Evolutionary conservation across 2,797 vertebrate genomes (phyloP).

Genomic region (Dromococcyx pavoninus): DNA sequence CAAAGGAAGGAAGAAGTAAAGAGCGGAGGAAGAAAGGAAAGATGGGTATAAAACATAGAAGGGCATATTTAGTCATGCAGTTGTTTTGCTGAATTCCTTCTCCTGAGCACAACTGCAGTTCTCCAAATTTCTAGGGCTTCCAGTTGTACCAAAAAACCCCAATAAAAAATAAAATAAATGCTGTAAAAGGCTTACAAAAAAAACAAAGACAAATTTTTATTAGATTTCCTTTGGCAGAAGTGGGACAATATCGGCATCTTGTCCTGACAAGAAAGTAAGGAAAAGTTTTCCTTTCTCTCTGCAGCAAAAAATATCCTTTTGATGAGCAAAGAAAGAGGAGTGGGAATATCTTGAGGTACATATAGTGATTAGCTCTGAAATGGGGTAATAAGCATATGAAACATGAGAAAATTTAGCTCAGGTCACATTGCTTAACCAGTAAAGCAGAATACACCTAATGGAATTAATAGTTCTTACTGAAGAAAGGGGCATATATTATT

Average conservation of each 20-base stretch:
- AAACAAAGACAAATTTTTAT: background rate
- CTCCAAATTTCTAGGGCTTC: background rate
- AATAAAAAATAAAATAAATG: background rate
- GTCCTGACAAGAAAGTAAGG: background rate
- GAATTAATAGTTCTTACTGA: background rate
- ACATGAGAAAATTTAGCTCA: background rate
- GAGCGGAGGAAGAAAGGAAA: background rate
- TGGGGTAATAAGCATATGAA: background rate
- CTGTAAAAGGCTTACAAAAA: background rate
- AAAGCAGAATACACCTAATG: background rate
- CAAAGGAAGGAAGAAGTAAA: background rate
- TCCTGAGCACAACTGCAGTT: background rate
- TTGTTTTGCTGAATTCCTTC: background rate
- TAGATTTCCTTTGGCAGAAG: background rate
- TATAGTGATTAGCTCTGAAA: background rate
- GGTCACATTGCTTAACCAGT: background rate
- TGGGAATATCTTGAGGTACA: background rate
- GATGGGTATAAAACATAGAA: rapidly evolving
- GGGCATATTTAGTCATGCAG: background rate
- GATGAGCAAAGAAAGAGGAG: background rate
- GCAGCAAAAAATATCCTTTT: background rate
- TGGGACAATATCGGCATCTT: background rate
- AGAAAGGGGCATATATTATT: background rate
- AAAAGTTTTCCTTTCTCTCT: background rate
- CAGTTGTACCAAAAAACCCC: background rate